Evolutionary conservation across 2,888 invertebrate species (phyloP).

Genomic region (Amphipoea oculea): DNA sequence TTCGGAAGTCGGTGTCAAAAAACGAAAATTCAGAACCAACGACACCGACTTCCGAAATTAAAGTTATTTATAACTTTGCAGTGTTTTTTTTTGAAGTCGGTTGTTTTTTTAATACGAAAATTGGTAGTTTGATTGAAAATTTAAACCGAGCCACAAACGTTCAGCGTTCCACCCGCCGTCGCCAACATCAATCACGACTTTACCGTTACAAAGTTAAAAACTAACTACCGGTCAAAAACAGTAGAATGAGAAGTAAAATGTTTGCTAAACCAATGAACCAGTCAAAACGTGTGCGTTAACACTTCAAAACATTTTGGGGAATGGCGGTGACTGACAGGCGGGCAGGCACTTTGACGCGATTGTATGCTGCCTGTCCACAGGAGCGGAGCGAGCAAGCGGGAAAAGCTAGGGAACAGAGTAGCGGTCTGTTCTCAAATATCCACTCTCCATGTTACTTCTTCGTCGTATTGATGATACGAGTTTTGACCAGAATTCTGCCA

Average conservation of each 20-base stretch:
- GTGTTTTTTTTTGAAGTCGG: too few species aligned
- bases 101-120: not conserved
- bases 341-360: not conserved
- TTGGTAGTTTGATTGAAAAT: not conserved
- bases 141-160: not conserved
- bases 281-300: not conserved
- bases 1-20: too few species aligned
- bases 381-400: not conserved
- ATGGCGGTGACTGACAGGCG: conserved; percentile 8
- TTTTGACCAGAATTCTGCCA: not conserved
- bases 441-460: not conserved
- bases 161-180: not conserved
- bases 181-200: not conserved
- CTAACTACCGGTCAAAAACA: not conserved
- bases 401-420: not conserved
- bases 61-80: too few species aligned
- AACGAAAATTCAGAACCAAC: too few species aligned
- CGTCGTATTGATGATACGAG: not conserved
- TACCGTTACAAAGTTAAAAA: conserved; percentile 1
- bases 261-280: not conserved
- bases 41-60: too few species aligned
- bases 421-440: not conserved
- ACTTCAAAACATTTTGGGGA: not conserved
- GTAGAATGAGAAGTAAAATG: not conserved
- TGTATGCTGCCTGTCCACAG: not conserved